Percentiles rank a stretch among this genome's conserved stretches.
These are phyloP conservation scores for Anadara kagoshimensis DNA, from an alignment of 1,140 invertebrate species.

Conservation along the genomic window DNA sequence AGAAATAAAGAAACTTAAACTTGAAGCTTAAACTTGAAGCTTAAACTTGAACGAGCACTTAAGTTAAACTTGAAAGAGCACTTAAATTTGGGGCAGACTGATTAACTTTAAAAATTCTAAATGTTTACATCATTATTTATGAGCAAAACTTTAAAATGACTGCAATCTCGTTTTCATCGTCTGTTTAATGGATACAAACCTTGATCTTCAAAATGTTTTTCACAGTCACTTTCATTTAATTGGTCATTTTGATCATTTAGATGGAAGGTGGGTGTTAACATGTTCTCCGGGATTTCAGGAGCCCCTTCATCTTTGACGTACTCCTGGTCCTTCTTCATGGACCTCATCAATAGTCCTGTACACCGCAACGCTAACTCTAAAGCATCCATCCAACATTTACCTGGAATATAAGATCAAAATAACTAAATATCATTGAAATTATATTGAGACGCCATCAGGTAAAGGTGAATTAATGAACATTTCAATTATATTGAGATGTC, in stretches of 20 bases:
- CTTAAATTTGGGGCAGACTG: too few relatives aligned
- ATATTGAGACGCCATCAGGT: not conserved
- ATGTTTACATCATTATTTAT: too few relatives aligned
- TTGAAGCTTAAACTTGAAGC: too few relatives aligned
- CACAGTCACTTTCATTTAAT: slow-evolving; percentile 75
- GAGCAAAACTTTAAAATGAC: too few relatives aligned
- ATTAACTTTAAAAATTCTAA: too few relatives aligned
- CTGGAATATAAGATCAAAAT: slow-evolving; percentile 75
- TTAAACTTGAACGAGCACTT: too few relatives aligned
- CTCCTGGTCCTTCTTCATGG: slow-evolving; percentile 73
- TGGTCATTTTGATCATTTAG: slow-evolving; percentile 58
- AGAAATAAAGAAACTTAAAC: too few relatives aligned
- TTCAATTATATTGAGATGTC: too few relatives aligned
- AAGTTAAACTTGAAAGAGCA: too few relatives aligned
- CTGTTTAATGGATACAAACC: slow-evolving; percentile 37
- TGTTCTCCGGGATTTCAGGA: slow-evolving; percentile 8
- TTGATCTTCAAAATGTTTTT: slow-evolving; percentile 68
- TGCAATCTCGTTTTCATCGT: too few relatives aligned
- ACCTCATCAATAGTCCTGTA: slow-evolving; percentile 82
- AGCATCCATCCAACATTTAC: slow-evolving; percentile 97
- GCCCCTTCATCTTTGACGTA: slow-evolving; percentile 32
- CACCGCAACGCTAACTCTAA: slow-evolving; percentile 91
- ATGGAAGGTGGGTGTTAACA: slow-evolving; percentile 41
- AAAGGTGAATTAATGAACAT: too few relatives aligned
- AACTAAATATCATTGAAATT: not conserved